phyloP scores from a whole-genome alignment of 1,140 invertebrate species.

The Plodia interpunctella region DNA sequence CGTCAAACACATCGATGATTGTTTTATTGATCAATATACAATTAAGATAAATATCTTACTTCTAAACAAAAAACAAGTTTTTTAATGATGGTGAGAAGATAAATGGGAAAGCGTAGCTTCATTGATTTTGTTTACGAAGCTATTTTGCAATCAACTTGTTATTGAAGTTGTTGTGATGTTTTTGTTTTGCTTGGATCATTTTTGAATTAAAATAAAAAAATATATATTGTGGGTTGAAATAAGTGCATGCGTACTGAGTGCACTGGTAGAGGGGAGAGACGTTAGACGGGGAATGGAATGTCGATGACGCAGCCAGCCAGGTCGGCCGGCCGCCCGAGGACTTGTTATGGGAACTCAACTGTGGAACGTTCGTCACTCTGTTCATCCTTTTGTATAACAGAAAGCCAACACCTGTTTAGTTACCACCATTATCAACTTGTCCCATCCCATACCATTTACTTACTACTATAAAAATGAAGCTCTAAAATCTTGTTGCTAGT shows the following conservation, averaged over 20 bases:
- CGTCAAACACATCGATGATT: neutral
- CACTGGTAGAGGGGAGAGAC: constrained; percentile 28
- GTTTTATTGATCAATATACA: neutral
- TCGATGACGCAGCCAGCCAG: constrained; percentile 68
- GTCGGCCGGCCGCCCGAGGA: constrained; percentile 51
- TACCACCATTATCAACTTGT: too few species aligned
- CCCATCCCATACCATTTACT: too few species aligned
- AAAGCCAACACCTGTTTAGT: constrained; percentile 1
- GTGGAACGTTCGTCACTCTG: constrained; percentile 30
- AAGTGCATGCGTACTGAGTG: constrained; percentile 68
- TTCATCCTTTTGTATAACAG: neutral
- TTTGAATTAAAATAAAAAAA: constrained; percentile 48
- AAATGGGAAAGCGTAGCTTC: too few species aligned
- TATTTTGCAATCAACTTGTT: too few species aligned
- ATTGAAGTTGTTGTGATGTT: too few species aligned
- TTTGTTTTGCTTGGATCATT: neutral
- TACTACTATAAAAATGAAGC: too few species aligned
- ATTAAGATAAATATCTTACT: too few species aligned
- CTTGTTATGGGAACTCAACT: constrained; percentile 64
- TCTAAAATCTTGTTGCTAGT: too few species aligned
- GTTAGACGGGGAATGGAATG: constrained; percentile 56
- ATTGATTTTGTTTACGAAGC: too few species aligned
- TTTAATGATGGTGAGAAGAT: neutral
- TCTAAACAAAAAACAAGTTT: neutral
- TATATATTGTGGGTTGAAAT: constrained; percentile 50